Evolutionary conservation across 2,888 invertebrate genomes (phyloP).

Genomic region (Galeruca laticollis): DNA sequence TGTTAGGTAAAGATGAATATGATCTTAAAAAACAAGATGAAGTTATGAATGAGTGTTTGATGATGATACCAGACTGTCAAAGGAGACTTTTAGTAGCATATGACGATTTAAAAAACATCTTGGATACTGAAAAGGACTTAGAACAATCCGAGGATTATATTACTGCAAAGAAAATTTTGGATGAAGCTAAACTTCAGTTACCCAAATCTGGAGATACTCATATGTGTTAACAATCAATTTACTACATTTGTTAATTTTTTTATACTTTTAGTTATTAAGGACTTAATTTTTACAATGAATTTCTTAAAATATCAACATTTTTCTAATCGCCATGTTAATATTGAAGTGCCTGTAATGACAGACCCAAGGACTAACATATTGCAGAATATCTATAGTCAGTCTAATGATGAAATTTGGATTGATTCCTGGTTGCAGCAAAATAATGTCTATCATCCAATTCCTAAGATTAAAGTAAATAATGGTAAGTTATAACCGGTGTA

Average conservation of each 20-base stretch:
- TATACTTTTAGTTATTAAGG: constrained; percentile 21
- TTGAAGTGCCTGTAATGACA: constrained; percentile 45
- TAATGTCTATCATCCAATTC: constrained; percentile 52
- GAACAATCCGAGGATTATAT: constrained; percentile 79
- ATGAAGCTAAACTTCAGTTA: constrained; percentile 75
- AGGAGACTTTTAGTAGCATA: constrained; percentile 81
- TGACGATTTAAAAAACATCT: constrained; percentile 79
- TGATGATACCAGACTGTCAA: constrained; percentile 94
- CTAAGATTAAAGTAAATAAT: constrained; percentile 55
- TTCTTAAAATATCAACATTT: constrained; percentile 51
- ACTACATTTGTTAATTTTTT: constrained; percentile 11
- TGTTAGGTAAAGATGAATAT: constrained; percentile 75
- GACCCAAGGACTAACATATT: constrained; percentile 47
- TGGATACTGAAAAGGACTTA: constrained; percentile 83
- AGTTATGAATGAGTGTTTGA: constrained; percentile 87
- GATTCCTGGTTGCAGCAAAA: constrained; percentile 63
- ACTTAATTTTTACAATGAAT: constrained; percentile 44
- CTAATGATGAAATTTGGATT: constrained; percentile 63
- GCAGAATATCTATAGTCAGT: constrained; percentile 53
- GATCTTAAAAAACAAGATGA: constrained; percentile 87
- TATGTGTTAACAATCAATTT: constrained; percentile 48
- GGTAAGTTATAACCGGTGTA: constrained; percentile 31
- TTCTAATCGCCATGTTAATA: constrained; percentile 43
- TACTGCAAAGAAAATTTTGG: constrained; percentile 76
- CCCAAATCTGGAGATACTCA: constrained; percentile 64